Conservation (phyloP, 2,113 vertebrate genomes). For the Corythornis madagascariensis region DNA sequence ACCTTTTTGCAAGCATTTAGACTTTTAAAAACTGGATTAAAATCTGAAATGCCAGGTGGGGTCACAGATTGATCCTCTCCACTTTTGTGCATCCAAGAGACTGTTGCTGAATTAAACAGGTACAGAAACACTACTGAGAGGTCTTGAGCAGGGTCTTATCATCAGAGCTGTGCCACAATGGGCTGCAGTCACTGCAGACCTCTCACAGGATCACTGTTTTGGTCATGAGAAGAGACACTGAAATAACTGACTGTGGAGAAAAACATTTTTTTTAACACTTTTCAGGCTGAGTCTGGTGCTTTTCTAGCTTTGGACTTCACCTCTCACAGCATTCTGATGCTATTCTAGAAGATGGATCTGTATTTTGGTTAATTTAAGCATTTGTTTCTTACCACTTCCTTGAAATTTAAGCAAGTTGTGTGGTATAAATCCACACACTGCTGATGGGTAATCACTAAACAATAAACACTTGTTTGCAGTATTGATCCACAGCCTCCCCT, state of each 20-base stretch:
- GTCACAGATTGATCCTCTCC: constrained; percentile 36
- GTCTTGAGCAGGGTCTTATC: background rate
- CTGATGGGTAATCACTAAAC: constrained; percentile 25
- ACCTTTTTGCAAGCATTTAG: constrained; percentile 65
- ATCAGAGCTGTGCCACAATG: background rate
- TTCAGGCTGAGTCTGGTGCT: background rate
- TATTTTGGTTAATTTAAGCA: background rate
- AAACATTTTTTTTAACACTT: background rate
- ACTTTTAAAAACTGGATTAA: constrained; percentile 35
- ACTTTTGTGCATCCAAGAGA: background rate
- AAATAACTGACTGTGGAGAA: background rate
- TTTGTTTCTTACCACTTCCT: constrained; percentile 2
- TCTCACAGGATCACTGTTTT: background rate
- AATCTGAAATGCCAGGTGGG: constrained; percentile 62
- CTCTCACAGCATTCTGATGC: background rate
- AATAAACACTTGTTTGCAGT: constrained; percentile 31
- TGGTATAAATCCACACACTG: background rate
- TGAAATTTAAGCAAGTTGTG: background rate
- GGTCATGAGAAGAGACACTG: constrained; percentile 7
- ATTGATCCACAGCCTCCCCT: constrained; percentile 9
- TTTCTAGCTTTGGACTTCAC: background rate
- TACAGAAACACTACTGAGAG: background rate
- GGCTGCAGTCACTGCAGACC: background rate
- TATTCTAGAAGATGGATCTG: background rate
- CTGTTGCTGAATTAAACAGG: constrained; percentile 51